Conservation (phyloP, 2,113 vertebrate genomes). For the Anarhynchus alexandrinus region DNA sequence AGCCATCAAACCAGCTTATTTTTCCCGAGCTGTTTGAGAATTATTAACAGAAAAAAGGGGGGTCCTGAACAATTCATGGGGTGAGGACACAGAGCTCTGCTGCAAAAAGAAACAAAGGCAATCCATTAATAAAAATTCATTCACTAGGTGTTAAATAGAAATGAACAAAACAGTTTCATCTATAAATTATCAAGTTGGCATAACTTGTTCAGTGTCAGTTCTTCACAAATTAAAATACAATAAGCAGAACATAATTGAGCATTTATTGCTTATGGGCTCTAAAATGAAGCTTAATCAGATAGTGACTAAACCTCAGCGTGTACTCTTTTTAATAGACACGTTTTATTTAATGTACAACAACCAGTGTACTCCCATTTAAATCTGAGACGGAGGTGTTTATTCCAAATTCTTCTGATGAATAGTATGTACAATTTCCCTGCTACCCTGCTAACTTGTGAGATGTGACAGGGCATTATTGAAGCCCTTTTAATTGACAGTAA, state of each 20-base stretch:
- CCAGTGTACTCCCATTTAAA: not conserved
- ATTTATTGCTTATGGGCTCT: conserved; percentile 68
- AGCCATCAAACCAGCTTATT: not conserved
- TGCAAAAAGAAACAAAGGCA: not conserved
- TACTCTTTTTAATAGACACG: conserved; percentile 13
- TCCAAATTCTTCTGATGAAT: not conserved
- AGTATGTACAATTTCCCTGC: not conserved
- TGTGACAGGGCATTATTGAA: not conserved
- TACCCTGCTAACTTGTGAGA: not conserved
- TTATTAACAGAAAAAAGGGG: not conserved
- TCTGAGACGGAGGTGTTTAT: not conserved
- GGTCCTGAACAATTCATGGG: not conserved
- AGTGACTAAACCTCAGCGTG: conserved; percentile 45
- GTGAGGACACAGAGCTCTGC: not conserved
- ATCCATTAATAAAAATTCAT: not conserved
- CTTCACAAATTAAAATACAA: conserved; percentile 74
- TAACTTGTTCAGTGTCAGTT: conserved; percentile 50
- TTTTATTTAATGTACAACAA: conserved; percentile 32
- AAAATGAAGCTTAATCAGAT: conserved; percentile 69
- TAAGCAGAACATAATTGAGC: conserved; percentile 73
- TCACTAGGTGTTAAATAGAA: not conserved
- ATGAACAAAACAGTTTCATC: not conserved
- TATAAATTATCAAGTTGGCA: conserved; percentile 22
- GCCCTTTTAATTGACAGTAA: not conserved
- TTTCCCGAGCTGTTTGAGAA: not conserved